Evolutionary conservation across 2,797 vertebrate species (phyloP).

Genomic region (Chloroceryle inda): DNA sequence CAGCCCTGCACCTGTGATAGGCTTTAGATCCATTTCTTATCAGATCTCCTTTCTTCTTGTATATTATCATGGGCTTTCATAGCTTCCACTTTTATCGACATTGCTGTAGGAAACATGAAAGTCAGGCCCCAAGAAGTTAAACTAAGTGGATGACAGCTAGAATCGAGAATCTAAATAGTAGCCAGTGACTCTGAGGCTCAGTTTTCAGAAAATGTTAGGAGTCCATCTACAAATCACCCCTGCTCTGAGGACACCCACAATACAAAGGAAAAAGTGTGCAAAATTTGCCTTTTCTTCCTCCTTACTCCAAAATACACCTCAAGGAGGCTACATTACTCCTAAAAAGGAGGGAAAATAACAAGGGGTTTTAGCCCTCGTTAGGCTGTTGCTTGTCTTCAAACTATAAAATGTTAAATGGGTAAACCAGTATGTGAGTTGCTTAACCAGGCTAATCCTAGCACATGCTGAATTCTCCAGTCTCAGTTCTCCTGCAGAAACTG

Average conservation of each 20-base stretch:
- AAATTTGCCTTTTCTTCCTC: neutral
- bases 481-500: neutral
- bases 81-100: neutral
- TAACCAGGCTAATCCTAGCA: neutral
- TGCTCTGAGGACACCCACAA: neutral
- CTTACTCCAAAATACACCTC: neutral
- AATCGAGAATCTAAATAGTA: neutral
- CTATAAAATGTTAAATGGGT: neutral
- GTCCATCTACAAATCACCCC: neutral
- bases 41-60: neutral
- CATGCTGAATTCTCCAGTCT: neutral
- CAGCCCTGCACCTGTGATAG: neutral
- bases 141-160: neutral
- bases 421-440: neutral
- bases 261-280: neutral
- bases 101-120: neutral
- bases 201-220: neutral
- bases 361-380: neutral
- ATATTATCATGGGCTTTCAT: neutral
- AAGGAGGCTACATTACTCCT: neutral
- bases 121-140: neutral
- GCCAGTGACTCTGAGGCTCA: neutral
- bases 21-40: neutral
- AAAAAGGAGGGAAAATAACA: neutral
- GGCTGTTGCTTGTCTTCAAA: neutral